Evolutionary conservation across 2,113 vertebrate genomes (phyloP).

Genomic region (Chionomys nivalis): DNA sequence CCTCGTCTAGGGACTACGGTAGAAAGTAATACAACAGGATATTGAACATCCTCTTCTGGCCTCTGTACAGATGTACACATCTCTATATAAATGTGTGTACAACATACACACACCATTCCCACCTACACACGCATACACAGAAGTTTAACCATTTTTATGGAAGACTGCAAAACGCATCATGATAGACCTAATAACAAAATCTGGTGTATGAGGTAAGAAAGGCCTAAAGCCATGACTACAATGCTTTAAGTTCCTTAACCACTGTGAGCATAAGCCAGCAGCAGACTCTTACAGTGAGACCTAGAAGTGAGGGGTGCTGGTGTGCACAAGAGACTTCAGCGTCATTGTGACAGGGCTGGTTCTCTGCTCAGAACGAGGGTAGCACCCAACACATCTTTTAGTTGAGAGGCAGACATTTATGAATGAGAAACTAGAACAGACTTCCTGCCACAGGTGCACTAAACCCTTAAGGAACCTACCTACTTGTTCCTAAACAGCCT

Average conservation of each 20-base stretch:
- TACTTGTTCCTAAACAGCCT: too few species aligned
- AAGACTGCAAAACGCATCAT: background rate
- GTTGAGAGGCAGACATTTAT: background rate
- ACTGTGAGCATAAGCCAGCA: rapidly evolving
- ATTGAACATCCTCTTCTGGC: background rate
- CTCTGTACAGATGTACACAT: background rate
- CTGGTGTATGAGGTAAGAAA: background rate
- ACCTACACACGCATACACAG: background rate
- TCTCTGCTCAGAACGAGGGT: background rate
- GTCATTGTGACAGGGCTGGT: background rate
- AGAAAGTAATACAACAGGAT: background rate
- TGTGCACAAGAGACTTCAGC: too few species aligned
- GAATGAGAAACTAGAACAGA: background rate
- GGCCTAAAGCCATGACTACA: background rate
- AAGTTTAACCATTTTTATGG: background rate
- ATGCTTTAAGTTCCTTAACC: too few species aligned
- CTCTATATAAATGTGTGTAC: background rate
- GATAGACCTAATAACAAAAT: background rate
- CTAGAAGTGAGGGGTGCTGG: background rate
- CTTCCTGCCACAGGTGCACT: too few species aligned
- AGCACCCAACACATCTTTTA: background rate
- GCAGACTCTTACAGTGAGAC: background rate
- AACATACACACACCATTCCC: background rate
- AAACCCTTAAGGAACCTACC: background rate
- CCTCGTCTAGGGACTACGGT: background rate